These are phyloP conservation scores for Pristiophorus japonicus DNA, from an alignment of 2,113 vertebrate genomes.

Conservation along the genomic window DNA sequence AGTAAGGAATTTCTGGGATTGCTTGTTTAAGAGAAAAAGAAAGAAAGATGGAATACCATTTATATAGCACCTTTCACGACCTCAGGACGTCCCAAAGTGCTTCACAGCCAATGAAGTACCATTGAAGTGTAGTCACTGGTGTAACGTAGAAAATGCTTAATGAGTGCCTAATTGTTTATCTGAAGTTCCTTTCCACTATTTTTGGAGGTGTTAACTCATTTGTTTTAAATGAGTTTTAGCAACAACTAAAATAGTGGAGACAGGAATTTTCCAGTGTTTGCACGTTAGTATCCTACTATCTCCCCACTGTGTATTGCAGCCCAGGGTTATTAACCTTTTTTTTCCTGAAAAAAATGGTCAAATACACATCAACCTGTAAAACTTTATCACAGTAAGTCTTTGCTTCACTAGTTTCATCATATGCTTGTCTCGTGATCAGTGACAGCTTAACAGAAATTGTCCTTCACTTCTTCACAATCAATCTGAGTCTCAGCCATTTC, in stretches of 20 bases:
- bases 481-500: constrained; percentile 1
- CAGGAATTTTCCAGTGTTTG: background rate
- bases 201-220: background rate
- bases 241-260: background rate
- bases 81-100: too few species aligned
- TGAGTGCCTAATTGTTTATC: background rate
- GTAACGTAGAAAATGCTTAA: background rate
- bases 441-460: background rate
- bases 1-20: too few species aligned
- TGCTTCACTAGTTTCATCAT: background rate
- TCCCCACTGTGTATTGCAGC: background rate
- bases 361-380: background rate
- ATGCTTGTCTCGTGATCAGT: constrained; percentile 1
- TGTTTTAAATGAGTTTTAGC: background rate
- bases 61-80: too few species aligned
- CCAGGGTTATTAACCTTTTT: background rate
- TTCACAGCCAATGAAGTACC: too few species aligned
- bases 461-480: background rate
- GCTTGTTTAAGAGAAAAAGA: too few species aligned
- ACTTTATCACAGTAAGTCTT: background rate
- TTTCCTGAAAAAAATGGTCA: background rate
- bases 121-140: too few species aligned
- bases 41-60: too few species aligned
- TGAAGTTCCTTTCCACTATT: background rate
- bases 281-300: background rate